phyloP scores from a whole-genome alignment of 2,888 invertebrate species.

The Agriopis marginaria region DNA sequence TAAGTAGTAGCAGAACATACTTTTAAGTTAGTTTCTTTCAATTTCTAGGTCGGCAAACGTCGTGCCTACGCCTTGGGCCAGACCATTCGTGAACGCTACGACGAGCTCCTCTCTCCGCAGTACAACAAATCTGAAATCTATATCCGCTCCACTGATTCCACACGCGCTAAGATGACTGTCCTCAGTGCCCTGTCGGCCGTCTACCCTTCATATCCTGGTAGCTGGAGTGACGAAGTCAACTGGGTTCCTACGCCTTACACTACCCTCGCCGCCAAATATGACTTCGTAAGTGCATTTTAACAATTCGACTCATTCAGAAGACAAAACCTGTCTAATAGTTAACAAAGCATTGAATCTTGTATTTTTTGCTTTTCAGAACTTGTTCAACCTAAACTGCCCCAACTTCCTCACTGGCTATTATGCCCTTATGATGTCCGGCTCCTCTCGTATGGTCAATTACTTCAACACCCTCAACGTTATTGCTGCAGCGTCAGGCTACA shows the following conservation, averaged over 20 bases:
- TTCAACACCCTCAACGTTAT: conserved; percentile 40
- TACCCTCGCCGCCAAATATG: conserved; percentile 57
- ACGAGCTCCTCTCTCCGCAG: conserved; percentile 49
- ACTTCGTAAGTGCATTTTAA: conserved; percentile 55
- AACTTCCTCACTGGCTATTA: conserved; percentile 25
- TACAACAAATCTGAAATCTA: conserved; percentile 65
- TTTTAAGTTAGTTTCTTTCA: background rate
- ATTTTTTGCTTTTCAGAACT: conserved; percentile 50
- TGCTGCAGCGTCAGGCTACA: conserved; percentile 34
- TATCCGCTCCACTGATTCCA: conserved; percentile 64
- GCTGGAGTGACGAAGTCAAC: conserved; percentile 55
- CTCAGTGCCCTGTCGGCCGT: conserved; percentile 60
- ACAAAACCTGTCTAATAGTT: background rate
- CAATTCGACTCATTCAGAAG: background rate
- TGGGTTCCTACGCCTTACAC: conserved; percentile 65
- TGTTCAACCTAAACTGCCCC: conserved; percentile 55
- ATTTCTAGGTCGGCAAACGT: conserved; percentile 52
- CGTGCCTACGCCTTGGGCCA: conserved; percentile 54
- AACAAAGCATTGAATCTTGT: background rate
- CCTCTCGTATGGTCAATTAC: conserved; percentile 42
- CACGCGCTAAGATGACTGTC: conserved; percentile 63
- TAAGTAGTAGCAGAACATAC: background rate
- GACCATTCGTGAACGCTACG: conserved; percentile 56
- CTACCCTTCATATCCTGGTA: conserved; percentile 48
- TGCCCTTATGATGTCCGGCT: background rate